Conservation (phyloP, 2,888 invertebrate genomes). For the Perdita meconis region DNA sequence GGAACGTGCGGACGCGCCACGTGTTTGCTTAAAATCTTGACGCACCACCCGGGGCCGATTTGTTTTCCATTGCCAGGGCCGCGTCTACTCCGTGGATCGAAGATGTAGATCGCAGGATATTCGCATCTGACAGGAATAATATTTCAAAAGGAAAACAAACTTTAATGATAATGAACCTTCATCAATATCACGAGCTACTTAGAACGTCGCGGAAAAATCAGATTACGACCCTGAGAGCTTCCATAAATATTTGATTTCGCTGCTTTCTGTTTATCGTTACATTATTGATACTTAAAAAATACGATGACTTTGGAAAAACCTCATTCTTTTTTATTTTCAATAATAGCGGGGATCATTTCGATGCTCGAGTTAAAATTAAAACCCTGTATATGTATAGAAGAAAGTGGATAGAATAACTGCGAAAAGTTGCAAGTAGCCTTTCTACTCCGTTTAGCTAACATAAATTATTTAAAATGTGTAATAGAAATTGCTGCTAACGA, state of each 20-base stretch:
- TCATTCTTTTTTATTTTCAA: no score
- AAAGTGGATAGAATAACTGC: no score
- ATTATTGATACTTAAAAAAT: no score
- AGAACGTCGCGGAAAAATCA: neutral
- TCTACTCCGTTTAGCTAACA: no score
- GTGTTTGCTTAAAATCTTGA: constrained; percentile 81
- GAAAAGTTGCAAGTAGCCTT: no score
- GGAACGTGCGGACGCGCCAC: constrained; percentile 55
- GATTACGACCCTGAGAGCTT: neutral
- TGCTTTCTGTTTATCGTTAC: neutral
- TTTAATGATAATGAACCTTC: neutral
- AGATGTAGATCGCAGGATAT: neutral
- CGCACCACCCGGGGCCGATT: constrained; percentile 68
- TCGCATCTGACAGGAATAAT: neutral
- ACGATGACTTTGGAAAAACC: no score
- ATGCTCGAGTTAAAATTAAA: no score
- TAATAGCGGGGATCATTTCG: no score
- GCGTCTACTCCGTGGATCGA: constrained; percentile 11
- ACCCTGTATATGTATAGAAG: no score
- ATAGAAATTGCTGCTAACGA: no score
- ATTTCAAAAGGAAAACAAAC: neutral
- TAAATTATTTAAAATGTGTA: no score
- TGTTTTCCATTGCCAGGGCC: constrained; percentile 67
- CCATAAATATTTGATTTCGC: neutral
- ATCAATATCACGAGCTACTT: no score